Conservation (phyloP, 2,797 vertebrate genomes). For the Trachurus trachurus region DNA sequence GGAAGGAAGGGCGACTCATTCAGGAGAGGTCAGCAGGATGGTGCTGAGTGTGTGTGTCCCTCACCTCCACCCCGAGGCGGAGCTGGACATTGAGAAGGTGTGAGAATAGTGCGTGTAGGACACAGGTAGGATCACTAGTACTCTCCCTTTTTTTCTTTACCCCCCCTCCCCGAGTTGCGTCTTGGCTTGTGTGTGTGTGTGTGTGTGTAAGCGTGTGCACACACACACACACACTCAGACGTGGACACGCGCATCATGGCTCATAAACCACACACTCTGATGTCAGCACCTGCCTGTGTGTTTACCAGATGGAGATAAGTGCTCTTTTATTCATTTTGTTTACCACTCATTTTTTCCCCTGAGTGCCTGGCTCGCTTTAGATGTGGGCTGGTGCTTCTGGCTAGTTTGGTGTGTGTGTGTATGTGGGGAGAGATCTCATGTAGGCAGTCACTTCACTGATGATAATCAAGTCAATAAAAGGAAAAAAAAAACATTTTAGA, state of each 20-base stretch:
- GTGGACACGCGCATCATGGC: constrained; percentile 3
- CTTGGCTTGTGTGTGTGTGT: neutral
- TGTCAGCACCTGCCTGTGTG: constrained; percentile 62
- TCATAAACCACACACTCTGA: constrained; percentile 55
- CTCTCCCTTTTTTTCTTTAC: constrained; percentile 6
- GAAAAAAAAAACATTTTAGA: constrained; percentile 3
- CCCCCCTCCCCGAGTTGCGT: neutral
- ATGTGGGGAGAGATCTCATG: constrained; percentile 10
- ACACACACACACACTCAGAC: neutral
- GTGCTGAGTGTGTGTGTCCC: neutral
- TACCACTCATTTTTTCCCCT: constrained; percentile 48
- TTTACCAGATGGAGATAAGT: constrained; percentile 69
- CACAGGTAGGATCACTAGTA: constrained; percentile 31
- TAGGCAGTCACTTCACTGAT: constrained; percentile 34
- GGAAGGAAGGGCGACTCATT: constrained; percentile 63
- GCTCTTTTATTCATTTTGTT: constrained; percentile 73
- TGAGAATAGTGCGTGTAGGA: constrained; percentile 43
- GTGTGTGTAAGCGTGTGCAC: too few relatives aligned
- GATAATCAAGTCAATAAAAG: constrained; percentile 25
- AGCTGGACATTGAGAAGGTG: constrained; percentile 30
- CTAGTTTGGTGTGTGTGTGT: constrained; percentile 29
- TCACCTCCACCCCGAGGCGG: constrained; percentile 30
- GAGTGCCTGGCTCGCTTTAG: constrained; percentile 49
- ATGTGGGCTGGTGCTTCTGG: constrained; percentile 55
- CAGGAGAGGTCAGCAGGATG: constrained; percentile 60